Evolutionary conservation across 2,113 vertebrate genomes (phyloP).

Genomic region (Onychostruthus taczanowskii): DNA sequence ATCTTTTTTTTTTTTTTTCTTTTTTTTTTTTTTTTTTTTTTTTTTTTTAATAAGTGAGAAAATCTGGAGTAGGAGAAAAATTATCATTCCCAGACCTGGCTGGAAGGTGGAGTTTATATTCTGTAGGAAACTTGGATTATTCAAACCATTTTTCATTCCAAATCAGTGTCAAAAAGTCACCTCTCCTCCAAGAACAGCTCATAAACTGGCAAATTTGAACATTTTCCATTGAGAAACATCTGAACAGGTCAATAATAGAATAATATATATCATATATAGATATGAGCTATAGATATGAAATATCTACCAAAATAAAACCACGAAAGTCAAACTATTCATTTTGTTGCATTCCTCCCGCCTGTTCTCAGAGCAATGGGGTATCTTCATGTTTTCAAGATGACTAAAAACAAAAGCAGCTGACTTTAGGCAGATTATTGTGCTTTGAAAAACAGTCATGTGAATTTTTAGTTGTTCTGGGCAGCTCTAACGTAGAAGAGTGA

Average conservation of each 20-base stretch:
- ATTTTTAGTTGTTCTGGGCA: background rate
- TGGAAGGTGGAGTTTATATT: background rate
- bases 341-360: background rate
- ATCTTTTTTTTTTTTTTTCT: background rate
- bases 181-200: background rate
- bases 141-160: background rate
- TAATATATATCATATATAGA: background rate
- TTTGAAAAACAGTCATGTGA: background rate
- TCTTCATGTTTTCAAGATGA: background rate
- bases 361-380: background rate
- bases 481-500: fast-evolving
- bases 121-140: background rate
- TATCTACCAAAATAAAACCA: background rate
- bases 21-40: background rate
- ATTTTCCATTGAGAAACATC: background rate
- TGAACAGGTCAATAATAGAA: background rate
- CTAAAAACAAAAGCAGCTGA: background rate
- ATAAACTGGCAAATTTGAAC: background rate
- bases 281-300: background rate
- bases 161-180: slow-evolving; percentile 5
- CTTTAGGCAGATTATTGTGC: background rate
- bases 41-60: background rate
- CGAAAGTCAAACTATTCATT: background rate
- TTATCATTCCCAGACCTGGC: background rate
- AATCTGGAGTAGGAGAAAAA: background rate